Evolutionary conservation across 2,888 invertebrate genomes (phyloP).

Genomic region (Pachymerium ferrugineum): DNA sequence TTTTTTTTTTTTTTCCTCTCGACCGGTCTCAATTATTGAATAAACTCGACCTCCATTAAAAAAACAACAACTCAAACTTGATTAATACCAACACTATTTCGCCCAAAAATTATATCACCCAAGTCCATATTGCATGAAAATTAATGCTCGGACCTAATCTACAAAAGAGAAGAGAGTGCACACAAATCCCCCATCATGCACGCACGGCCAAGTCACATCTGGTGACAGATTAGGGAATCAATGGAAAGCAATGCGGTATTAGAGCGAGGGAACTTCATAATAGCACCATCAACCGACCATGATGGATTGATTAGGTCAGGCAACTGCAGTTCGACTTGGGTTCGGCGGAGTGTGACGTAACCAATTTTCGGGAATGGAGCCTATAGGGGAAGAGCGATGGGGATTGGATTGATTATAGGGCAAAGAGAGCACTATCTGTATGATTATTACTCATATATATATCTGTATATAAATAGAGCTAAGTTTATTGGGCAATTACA

Average conservation of each 20-base stretch:
- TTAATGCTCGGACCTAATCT: no score
- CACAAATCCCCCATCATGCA: constrained; percentile 1
- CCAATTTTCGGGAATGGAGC: neutral
- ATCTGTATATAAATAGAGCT: neutral
- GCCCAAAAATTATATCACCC: neutral
- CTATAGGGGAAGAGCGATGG: neutral
- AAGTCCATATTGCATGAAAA: no score
- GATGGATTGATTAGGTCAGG: constrained; percentile 17
- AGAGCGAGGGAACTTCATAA: neutral
- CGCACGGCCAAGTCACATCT: neutral
- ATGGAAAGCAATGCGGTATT: constrained; percentile 10
- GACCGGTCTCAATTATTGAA: neutral
- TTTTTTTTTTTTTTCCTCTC: neutral
- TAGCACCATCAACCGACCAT: constrained; percentile 7
- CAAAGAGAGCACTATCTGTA: neutral
- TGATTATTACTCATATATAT: constrained; percentile 4
- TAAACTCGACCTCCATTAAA: neutral
- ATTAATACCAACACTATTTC: neutral
- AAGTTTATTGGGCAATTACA: constrained; percentile 16
- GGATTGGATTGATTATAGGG: constrained; percentile 14
- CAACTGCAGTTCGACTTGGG: neutral
- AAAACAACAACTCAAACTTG: neutral
- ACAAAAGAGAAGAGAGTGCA: no score
- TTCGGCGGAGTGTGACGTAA: constrained; percentile 3
- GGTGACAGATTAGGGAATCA: constrained; percentile 14